Evolutionary conservation across 2,113 vertebrate species (phyloP), one percentile per base, ranked within the genome.

Genomic region (Salminus brasiliensis): DNA sequence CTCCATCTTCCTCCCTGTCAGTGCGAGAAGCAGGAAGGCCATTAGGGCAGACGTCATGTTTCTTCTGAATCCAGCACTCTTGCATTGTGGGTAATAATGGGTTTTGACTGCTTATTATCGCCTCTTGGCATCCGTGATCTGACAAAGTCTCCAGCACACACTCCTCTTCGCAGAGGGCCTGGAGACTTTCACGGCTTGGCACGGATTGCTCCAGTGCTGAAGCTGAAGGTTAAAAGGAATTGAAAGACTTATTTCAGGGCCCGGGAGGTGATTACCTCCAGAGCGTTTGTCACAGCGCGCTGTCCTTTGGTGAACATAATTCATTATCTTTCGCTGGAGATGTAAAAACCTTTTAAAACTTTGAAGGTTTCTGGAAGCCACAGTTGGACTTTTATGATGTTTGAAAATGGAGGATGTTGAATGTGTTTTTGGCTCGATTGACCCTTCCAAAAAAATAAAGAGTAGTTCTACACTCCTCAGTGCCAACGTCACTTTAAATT

Each of bases 81-180:
- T 71, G 70, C 74, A 74, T 74, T 78, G 15, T 84, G 70, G 74
- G 79, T 78, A 84, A 84, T 84, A 81, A 81, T 27, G 45, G 79
- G 55, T 39, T 80, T 78, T 70, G 75, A 69, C 65, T 81, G 79
- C 79, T 84, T 84, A 81, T 84, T 84, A 84, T 78, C 57, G 25
- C 65, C 74, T 81, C 76, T 73, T 81, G 79, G 74, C 83, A 84
- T 84, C 52, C 55, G 71, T 45, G 66, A 80, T 68, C 55, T 74
- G 66, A 72, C 47, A 23, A 71, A 30, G n/a, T 80, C 60, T 59
- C 59, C 45, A 53, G 27, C 66, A 69, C 59, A 27, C 43, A n/a
- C 47, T 68, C 7, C 47, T 68, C 7, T 29, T 43, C 21, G 8
- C 39, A 13, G n/a, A 68, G 39, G 66, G 66, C 25, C 36, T n/a